Conservation (phyloP, 2,797 vertebrate genomes). For the Halcyon badia region DNA sequence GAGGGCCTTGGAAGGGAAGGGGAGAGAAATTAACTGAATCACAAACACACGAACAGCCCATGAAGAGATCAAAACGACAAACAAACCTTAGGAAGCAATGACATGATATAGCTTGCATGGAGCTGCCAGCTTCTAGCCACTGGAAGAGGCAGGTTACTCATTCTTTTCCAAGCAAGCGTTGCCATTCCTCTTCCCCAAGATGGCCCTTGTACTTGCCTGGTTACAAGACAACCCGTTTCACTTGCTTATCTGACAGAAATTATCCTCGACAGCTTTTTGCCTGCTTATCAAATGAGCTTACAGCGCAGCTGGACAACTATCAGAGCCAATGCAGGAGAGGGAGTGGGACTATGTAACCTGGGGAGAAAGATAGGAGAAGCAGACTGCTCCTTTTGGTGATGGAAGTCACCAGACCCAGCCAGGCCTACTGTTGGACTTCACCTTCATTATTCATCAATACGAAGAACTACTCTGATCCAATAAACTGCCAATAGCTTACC, state of each 20-base stretch:
- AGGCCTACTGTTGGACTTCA: neutral
- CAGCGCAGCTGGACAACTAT: neutral
- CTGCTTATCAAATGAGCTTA: neutral
- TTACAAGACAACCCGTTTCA: neutral
- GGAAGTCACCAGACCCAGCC: neutral
- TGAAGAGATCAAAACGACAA: neutral
- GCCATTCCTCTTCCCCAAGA: neutral
- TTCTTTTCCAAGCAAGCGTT: neutral
- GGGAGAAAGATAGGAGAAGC: neutral
- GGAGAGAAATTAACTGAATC: neutral
- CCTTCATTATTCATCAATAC: neutral
- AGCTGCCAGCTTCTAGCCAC: neutral
- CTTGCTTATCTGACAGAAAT: neutral
- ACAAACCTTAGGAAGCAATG: neutral
- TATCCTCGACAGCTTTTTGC: neutral
- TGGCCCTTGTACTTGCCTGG: neutral
- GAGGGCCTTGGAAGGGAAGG: neutral
- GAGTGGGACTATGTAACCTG: accelerated
- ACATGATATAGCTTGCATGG: accelerated
- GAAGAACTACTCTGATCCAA: neutral
- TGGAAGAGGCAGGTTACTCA: neutral
- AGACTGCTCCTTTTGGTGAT: neutral
- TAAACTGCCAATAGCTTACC: neutral
- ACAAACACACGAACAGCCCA: neutral
- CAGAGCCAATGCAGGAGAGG: neutral